Evolutionary conservation across 2,113 vertebrate species (phyloP), one percentile per base, ranked within the genome.

Genomic region (Eulemur macaco): DNA sequence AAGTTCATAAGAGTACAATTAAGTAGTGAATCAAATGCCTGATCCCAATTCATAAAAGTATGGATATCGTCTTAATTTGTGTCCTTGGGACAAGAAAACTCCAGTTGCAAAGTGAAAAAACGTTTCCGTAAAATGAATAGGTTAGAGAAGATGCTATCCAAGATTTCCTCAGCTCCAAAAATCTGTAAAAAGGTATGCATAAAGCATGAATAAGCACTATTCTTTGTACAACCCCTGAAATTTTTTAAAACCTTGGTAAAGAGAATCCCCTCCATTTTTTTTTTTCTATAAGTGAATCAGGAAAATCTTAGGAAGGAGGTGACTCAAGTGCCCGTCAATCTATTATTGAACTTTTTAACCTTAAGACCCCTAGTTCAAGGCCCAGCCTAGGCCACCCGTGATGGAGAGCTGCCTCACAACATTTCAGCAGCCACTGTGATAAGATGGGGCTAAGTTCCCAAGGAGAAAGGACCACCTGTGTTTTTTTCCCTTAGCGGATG

Each of bases 301-400:
- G 6, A 45, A 54, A 95, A 60, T 34, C n/a, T 80, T 50, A 66
- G 37, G 45, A 42, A n/a, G 42, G 42, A 87, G 58, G 21, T 52
- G 20, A 45, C 37, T 89, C 52, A 37, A 64, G 42, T 15, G 15
- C 25, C 17, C 39, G 1, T 21, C 31, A 52, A 25, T 50, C 6
- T 88, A 29, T 39, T 50, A 63, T 10, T 81, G 56, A 56, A 52
- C 5, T 27, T 92, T 27, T 90, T 42, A 45, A 52, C n/a, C 12
- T 47, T 64, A 14, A 56, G 27, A 77, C 50, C 6, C 21, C 8
- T 27, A 13, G 12, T 47, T 74, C 25, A 86, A 95, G 42, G 11
- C 27, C 29, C n/a, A 42, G 31, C 5, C 23, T 42, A 10, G 3
- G 8, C 13, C 17, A n/a, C 0, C 0, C 34, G 47, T 42, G 45